A percentile compares a stretch with the other conserved stretches of the same genome.
Conservation (phyloP, 2,888 invertebrate genomes). For the Barypeithes pellucidus region DNA sequence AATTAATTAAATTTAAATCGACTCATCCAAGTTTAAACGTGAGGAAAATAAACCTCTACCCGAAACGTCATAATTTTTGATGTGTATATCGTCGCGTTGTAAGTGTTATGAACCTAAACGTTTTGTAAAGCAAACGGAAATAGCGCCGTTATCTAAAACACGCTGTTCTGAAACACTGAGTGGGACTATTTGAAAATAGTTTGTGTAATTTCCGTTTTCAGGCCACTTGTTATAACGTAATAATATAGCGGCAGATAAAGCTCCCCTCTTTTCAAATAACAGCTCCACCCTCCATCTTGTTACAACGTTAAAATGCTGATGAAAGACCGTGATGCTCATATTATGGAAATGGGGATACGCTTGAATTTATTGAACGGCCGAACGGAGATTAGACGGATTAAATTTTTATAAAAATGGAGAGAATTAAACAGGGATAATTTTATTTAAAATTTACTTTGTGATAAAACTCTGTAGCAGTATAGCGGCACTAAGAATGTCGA, state of each 20-base stretch:
- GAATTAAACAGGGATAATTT: neutral
- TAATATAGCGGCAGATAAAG: slow-evolving; percentile 68
- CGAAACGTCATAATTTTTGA: slow-evolving; percentile 48
- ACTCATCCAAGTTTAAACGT: slow-evolving; percentile 35
- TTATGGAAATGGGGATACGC: slow-evolving; percentile 29
- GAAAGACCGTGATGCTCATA: slow-evolving; percentile 24
- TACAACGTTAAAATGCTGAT: slow-evolving; percentile 39
- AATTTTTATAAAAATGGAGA: slow-evolving; percentile 3
- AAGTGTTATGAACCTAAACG: slow-evolving; percentile 59
- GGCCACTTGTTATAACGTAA: slow-evolving; percentile 71
- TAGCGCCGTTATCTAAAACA: slow-evolving; percentile 69
- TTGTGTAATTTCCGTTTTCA: slow-evolving; percentile 71
- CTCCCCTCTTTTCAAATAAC: slow-evolving; percentile 54
- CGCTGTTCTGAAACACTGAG: slow-evolving; percentile 68
- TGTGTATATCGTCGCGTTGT: slow-evolving; percentile 28
- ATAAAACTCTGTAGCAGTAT: too few species aligned
- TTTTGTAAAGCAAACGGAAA: slow-evolving; percentile 69
- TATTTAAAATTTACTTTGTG: too few species aligned
- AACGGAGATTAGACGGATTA: slow-evolving; percentile 13
- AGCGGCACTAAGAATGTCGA: too few species aligned
- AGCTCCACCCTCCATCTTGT: slow-evolving; percentile 38
- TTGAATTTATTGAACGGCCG: slow-evolving; percentile 27
- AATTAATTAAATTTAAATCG: slow-evolving; percentile 32
- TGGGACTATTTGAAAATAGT: slow-evolving; percentile 72
- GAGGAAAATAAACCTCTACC: slow-evolving; percentile 40